These are phyloP conservation scores for Hydraecia micacea DNA, from an alignment of 2,888 invertebrate species.

Conservation along the genomic window DNA sequence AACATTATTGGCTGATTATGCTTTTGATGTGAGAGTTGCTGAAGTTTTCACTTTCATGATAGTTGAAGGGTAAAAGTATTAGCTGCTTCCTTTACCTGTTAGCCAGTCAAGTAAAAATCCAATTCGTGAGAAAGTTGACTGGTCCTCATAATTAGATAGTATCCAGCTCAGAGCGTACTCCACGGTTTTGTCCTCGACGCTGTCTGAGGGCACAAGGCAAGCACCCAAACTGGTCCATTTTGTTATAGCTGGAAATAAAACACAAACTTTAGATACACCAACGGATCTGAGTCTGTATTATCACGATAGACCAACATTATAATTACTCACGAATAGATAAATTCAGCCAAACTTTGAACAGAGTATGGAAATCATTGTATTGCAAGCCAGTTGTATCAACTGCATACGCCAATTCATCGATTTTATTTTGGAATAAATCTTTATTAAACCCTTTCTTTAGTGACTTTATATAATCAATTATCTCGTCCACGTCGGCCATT, in stretches of 20 bases:
- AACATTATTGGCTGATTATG: no score
- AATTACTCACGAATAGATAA: conserved; percentile 85
- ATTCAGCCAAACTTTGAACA: conserved; percentile 88
- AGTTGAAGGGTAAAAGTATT: background rate
- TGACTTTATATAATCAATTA: conserved; percentile 84
- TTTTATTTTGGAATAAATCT: conserved; percentile 83
- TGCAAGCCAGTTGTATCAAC: conserved; percentile 80
- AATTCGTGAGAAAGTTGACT: conserved; percentile 77
- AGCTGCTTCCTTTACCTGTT: conserved; percentile 76
- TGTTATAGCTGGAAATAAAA: conserved; percentile 78
- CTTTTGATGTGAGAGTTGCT: no score
- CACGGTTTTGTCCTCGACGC: conserved; percentile 78
- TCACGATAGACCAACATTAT: background rate
- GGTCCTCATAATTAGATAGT: conserved; percentile 78
- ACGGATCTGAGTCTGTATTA: no score
- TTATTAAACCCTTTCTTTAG: conserved; percentile 86
- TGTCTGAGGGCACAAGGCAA: conserved; percentile 83
- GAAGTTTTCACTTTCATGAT: background rate
- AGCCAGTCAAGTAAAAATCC: conserved; percentile 86
- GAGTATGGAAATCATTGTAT: conserved; percentile 83
- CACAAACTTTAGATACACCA: background rate
- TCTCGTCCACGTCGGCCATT: conserved; percentile 84
- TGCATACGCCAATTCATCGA: conserved; percentile 80
- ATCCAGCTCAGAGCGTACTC: conserved; percentile 85
- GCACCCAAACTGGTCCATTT: conserved; percentile 85